Evolutionary conservation across 2,888 invertebrate species (phyloP).

Genomic region (Sussaba pulchella): DNA sequence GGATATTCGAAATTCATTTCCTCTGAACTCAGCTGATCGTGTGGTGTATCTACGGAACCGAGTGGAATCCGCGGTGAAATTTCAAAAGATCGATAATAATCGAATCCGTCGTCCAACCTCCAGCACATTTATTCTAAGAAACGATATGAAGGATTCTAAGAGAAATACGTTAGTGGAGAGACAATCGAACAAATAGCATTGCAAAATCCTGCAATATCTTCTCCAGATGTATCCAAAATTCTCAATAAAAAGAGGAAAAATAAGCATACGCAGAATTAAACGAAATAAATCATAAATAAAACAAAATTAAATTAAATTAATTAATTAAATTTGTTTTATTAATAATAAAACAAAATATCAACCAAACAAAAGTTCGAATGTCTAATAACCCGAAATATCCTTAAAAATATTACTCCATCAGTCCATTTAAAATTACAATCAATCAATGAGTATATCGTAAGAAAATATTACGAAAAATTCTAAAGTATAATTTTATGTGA

Average conservation of each 20-base stretch:
- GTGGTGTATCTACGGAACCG: background rate
- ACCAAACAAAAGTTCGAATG: no score
- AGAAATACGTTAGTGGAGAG: background rate
- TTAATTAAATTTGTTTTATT: no score
- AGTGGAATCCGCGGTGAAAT: background rate
- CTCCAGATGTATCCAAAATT: background rate
- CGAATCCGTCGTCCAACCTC: background rate
- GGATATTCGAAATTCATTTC: background rate
- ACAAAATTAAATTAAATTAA: no score
- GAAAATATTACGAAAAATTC: background rate
- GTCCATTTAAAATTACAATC: background rate
- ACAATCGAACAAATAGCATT: background rate
- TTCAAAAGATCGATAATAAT: constrained; percentile 30
- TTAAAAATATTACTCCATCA: background rate
- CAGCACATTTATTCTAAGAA: background rate
- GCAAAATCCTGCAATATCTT: constrained; percentile 2
- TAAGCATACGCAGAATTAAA: no score
- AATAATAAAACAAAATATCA: no score
- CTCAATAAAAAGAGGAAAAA: background rate
- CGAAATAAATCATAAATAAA: background rate
- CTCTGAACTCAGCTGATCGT: background rate
- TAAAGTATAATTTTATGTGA: background rate
- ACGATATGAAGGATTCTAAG: constrained; percentile 21
- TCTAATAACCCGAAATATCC: background rate
- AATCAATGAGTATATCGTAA: no score